Conservation (phyloP, 1,140 invertebrate species). For the Drepana arcuata region DNA sequence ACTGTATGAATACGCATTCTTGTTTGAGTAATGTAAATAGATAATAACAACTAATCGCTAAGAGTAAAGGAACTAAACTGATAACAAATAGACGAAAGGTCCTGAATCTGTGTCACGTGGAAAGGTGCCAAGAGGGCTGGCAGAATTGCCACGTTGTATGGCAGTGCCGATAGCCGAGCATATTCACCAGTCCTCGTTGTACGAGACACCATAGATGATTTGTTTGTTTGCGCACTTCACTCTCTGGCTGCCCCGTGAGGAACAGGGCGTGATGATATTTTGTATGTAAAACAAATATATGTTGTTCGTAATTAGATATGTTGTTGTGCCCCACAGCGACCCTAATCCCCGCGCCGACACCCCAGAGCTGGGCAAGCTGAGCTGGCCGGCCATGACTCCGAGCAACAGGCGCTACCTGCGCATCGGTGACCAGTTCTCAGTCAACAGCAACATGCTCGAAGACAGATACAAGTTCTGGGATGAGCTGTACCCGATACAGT, state of each 20-base stretch:
- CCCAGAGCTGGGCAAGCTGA: constrained; percentile 14
- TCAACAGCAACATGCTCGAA: constrained; percentile 30
- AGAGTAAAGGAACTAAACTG: not conserved
- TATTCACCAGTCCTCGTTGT: no score
- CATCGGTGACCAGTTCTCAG: constrained; percentile 18
- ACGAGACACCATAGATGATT: not conserved
- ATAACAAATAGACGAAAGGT: not conserved
- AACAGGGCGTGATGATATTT: not conserved
- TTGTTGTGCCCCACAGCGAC: no score
- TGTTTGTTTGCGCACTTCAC: not conserved
- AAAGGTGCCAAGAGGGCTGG: no score
- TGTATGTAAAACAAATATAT: not conserved
- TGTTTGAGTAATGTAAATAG: not conserved
- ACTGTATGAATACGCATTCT: not conserved
- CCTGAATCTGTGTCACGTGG: not conserved
- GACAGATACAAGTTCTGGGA: constrained; percentile 34
- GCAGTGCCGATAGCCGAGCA: no score
- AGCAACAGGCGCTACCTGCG: constrained; percentile 23
- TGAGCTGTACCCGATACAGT: constrained; percentile 29
- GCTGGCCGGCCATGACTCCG: constrained; percentile 32
- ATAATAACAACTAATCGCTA: not conserved
- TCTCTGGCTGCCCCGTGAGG: not conserved
- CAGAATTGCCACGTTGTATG: no score
- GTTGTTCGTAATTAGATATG: constrained; percentile 15
- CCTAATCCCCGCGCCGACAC: constrained; percentile 24